Evolutionary conservation across 2,888 invertebrate genomes (phyloP), one percentile per base, ranked within the genome.

Genomic region (Dioctria rufipes): DNA sequence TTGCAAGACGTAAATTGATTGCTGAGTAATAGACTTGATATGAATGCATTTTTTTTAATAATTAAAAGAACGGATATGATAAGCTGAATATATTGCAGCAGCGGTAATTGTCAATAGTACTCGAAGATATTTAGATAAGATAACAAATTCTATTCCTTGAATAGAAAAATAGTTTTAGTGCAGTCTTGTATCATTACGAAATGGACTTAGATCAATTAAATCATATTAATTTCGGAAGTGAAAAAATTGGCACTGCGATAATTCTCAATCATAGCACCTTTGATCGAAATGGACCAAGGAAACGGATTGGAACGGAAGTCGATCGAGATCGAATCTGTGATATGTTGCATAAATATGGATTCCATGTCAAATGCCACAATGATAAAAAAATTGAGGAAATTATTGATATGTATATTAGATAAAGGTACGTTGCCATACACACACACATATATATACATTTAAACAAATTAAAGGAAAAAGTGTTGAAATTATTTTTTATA

Each of bases 261-360:
- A 90, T 93, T 79, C 90, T 93, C 81, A 93, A 92, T 85, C 92
- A 93, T 86, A 88, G 89, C 82, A 84, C 88, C 6, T 92, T 93
- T 83, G 86, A 86, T 25, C 25, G 25, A 2, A 25, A 25, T 65
- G 86, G 86, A 0, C 86, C 90, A 84, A 84, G 87, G 13, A 83
- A 86, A 4, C 88, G 92, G 1, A 88, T 87, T 37, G 93, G 93
- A 4, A 92, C 92, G 2, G 90, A 91, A 83, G 87, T 89, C 67
- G 93, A 93, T 87, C 90, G 91, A 3, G 87, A 89, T 43, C 88
- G 90, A 40, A 87, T 93, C 37, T 83, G 88, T 66, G 80, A 84
- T 11, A 86, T 86, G 37, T 87, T 90, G 71, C 85, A 80, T 81
- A 84, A 79, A 81, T 91, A 90, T 80, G 92, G 89, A 63, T 93